These are phyloP conservation scores for Tichodroma muraria DNA, from an alignment of 2,113 vertebrate species.

Conservation along the genomic window DNA sequence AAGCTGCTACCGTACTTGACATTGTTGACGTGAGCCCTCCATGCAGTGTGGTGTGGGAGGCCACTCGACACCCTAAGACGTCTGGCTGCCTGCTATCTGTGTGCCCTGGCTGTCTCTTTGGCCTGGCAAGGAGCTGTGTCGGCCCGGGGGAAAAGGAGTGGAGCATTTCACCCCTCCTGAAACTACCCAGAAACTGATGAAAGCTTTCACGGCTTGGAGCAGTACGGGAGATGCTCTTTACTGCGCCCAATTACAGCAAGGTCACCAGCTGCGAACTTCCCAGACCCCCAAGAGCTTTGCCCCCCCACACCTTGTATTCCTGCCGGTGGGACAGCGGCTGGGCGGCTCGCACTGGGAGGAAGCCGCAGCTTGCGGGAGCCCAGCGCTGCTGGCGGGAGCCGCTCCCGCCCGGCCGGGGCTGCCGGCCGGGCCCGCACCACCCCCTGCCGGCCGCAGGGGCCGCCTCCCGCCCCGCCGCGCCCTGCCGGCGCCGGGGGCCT, in stretches of 20 bases:
- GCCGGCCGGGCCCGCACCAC: not conserved
- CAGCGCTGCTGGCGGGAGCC: too few relatives aligned
- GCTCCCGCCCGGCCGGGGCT: not conserved
- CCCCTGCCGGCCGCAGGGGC: not conserved
- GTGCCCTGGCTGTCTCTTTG: too few relatives aligned
- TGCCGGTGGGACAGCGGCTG: rapidly evolving
- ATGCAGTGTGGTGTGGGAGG: rapidly evolving
- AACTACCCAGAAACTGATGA: not conserved
- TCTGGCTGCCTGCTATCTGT: not conserved
- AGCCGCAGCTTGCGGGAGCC: rapidly evolving
- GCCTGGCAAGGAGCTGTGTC: too few relatives aligned
- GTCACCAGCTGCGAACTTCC: not conserved
- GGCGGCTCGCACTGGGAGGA: not conserved
- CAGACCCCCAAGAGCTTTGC: not conserved
- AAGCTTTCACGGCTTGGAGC: not conserved
- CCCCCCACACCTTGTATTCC: not conserved
- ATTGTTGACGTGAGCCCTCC: not conserved
- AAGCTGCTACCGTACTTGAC: not conserved
- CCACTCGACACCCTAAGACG: not conserved
- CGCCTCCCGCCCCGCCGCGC: not conserved
- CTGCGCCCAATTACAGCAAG: rapidly evolving
- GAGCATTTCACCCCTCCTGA: not conserved
- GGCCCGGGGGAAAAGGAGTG: not conserved
- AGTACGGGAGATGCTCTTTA: not conserved
- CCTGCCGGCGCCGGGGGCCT: not conserved